Percentiles rank a stretch among this genome's conserved stretches.
Conservation (phyloP, 1,140 invertebrate genomes). For the Heliothis virescens region DNA sequence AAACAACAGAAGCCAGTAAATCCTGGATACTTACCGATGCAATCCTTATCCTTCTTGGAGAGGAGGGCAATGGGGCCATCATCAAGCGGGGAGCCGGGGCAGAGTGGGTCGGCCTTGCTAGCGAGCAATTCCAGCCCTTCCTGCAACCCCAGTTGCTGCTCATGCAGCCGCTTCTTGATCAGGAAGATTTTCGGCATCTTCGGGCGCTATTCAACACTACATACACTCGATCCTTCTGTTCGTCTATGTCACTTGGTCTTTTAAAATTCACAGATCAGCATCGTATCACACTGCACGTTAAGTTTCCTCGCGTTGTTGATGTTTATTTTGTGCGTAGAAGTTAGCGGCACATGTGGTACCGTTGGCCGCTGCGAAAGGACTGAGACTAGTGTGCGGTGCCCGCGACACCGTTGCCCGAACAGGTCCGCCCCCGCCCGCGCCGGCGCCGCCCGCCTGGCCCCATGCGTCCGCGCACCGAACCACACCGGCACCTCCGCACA, state of each 20-base stretch:
- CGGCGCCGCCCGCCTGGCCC: conserved; percentile 66
- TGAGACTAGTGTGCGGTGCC: conserved; percentile 79
- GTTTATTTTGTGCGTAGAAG: conserved; percentile 76
- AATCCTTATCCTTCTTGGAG: conserved; percentile 86
- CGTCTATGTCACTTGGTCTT: conserved; percentile 74
- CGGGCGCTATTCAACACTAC: conserved; percentile 72
- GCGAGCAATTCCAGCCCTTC: conserved; percentile 91
- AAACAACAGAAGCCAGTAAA: conserved; percentile 48
- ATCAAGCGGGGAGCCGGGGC: conserved; percentile 83
- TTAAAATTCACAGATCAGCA: conserved; percentile 78
- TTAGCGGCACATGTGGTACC: conserved; percentile 83
- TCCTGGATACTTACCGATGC: conserved; percentile 69
- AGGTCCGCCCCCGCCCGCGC: conserved; percentile 82
- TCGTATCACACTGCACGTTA: conserved; percentile 82
- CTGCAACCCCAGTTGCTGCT: conserved; percentile 93
- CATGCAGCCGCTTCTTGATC: conserved; percentile 94
- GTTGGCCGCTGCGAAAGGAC: conserved; percentile 84
- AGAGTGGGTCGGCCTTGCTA: conserved; percentile 85
- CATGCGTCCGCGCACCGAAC: conserved; percentile 57
- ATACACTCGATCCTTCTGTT: conserved; percentile 79
- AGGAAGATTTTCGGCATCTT: conserved; percentile 96
- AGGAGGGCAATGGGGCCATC: conserved; percentile 87
- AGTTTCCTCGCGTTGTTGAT: conserved; percentile 77
- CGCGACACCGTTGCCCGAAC: conserved; percentile 85
- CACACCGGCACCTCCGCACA: conserved; percentile 56